A percentile compares a stretch with the other conserved stretches of the same genome.
phyloP scores from a whole-genome alignment of 2,113 vertebrate genomes.

The Ailuropoda melanoleuca region DNA sequence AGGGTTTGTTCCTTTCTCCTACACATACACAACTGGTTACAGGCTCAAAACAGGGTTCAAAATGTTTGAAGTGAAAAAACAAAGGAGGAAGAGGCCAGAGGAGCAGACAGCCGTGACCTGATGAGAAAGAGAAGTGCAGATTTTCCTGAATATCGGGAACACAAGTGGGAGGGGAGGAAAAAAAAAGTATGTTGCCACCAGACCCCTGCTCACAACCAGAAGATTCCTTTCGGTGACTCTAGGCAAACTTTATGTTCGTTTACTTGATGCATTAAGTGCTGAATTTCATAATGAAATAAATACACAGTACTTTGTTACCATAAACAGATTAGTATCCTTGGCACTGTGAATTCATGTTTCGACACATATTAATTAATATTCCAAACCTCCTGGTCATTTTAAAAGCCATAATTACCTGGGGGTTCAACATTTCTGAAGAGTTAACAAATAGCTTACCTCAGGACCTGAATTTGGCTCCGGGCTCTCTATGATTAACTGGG shows the following conservation, averaged over 20 bases:
- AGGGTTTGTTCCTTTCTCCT: not conserved
- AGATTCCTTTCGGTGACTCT: not conserved
- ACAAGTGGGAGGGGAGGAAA: no score
- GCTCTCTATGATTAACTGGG: slow-evolving; percentile 41
- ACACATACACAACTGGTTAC: not conserved
- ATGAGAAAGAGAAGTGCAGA: not conserved
- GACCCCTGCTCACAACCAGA: not conserved
- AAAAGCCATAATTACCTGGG: slow-evolving; percentile 56
- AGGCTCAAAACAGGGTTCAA: not conserved
- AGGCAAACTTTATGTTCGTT: not conserved
- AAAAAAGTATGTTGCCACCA: not conserved
- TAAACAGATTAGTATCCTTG: slow-evolving; percentile 38
- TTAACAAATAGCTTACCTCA: slow-evolving; percentile 72
- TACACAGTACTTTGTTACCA: not conserved
- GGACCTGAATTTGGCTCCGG: slow-evolving; percentile 53
- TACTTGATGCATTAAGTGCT: not conserved
- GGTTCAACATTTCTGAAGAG: slow-evolving; percentile 65
- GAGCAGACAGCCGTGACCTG: not conserved
- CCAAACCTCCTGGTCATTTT: slow-evolving; percentile 55
- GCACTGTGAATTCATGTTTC: slow-evolving; percentile 60
- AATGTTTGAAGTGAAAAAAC: not conserved
- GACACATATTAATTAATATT: slow-evolving; percentile 72
- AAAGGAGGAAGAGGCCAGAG: not conserved
- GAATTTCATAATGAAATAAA: slow-evolving; percentile 36
- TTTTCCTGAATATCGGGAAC: not conserved